These are phyloP conservation scores for Nannobrachium achirus DNA, from an alignment of 2,113 vertebrate species.

Conservation along the genomic window DNA sequence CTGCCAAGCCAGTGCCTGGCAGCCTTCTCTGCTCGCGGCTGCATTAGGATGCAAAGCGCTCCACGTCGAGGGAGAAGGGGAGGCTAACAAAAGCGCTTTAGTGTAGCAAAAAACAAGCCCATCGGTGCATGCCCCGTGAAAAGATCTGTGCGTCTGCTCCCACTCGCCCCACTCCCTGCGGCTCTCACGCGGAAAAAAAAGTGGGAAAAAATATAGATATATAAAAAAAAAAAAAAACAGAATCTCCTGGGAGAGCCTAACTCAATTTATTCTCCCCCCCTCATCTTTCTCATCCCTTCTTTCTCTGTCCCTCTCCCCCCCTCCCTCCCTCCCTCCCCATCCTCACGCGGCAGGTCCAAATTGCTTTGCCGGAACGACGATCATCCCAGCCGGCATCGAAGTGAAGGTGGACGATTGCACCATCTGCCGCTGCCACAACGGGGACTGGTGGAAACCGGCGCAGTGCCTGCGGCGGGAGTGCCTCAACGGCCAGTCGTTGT, in stretches of 20 bases:
- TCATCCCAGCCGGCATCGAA: constrained; percentile 98
- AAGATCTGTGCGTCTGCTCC: constrained; percentile 76
- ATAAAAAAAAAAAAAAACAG: constrained; percentile 46
- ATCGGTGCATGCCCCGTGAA: constrained; percentile 78
- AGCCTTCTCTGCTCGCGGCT: constrained; percentile 66
- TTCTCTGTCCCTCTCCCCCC: constrained; percentile 41
- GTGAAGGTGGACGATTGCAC: constrained; percentile 99
- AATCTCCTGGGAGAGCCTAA: constrained; percentile 62
- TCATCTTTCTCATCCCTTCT: constrained; percentile 57
- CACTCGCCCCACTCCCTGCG: constrained; percentile 67
- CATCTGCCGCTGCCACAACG: constrained; percentile 98
- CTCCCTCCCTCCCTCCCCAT: constrained; percentile 2
- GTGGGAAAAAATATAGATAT: too few species aligned
- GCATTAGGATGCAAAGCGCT: constrained; percentile 80
- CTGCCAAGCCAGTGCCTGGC: constrained; percentile 73
- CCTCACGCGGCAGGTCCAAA: constrained; percentile 90
- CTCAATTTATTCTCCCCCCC: constrained; percentile 13
- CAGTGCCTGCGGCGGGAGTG: constrained; percentile 97
- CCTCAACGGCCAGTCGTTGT: constrained; percentile 92
- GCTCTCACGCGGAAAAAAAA: constrained; percentile 49
- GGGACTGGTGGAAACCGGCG: constrained; percentile 99
- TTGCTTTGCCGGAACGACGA: constrained; percentile 98
- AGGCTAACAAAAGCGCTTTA: constrained; percentile 81
- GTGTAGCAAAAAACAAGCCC: constrained; percentile 81
- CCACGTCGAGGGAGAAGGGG: constrained; percentile 74